Conservation (phyloP, 2,113 vertebrate species). For the Lucifuga dentata region DNA sequence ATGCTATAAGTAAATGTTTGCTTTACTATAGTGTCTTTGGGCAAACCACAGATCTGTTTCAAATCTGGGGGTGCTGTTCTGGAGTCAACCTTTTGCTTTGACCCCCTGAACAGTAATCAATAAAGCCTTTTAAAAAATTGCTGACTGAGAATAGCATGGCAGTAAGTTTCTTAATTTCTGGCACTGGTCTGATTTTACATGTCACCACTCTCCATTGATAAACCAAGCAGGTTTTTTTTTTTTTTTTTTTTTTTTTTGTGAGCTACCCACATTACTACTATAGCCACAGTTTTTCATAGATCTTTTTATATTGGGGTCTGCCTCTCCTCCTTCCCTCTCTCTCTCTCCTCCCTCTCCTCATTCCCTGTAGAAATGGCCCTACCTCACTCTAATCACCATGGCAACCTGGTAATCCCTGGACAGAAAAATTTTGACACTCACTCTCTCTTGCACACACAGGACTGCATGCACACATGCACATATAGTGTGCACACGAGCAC, state of each 20-base stretch:
- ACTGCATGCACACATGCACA: slow-evolving; percentile 29
- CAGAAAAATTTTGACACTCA: slow-evolving; percentile 62
- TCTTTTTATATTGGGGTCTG: slow-evolving; percentile 57
- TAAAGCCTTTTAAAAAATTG: background rate
- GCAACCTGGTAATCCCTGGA: slow-evolving; percentile 83
- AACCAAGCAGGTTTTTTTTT: slow-evolving; percentile 40
- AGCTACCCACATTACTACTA: slow-evolving; percentile 48
- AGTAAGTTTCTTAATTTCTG: background rate
- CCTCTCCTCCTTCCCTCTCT: slow-evolving; percentile 54
- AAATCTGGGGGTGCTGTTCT: slow-evolving; percentile 1
- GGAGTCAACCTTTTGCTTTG: slow-evolving; percentile 9
- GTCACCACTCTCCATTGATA: slow-evolving; percentile 57
- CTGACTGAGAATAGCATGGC: background rate
- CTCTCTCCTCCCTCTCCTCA: slow-evolving; percentile 45
- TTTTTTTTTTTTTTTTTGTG: slow-evolving; percentile 50
- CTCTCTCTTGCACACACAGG: slow-evolving; percentile 3
- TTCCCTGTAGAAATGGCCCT: slow-evolving; percentile 73
- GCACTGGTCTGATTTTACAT: slow-evolving; percentile 19
- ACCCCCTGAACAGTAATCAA: slow-evolving; percentile 2
- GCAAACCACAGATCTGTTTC: background rate
- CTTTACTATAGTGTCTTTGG: background rate
- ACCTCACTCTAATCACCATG: slow-evolving; percentile 82
- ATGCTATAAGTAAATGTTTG: slow-evolving; percentile 5
- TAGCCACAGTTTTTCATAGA: slow-evolving; percentile 67
- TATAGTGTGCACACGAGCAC: slow-evolving; percentile 15